These are phyloP conservation scores for Eupithecia subumbrata DNA, from an alignment of 2,888 invertebrate species.

Conservation along the genomic window DNA sequence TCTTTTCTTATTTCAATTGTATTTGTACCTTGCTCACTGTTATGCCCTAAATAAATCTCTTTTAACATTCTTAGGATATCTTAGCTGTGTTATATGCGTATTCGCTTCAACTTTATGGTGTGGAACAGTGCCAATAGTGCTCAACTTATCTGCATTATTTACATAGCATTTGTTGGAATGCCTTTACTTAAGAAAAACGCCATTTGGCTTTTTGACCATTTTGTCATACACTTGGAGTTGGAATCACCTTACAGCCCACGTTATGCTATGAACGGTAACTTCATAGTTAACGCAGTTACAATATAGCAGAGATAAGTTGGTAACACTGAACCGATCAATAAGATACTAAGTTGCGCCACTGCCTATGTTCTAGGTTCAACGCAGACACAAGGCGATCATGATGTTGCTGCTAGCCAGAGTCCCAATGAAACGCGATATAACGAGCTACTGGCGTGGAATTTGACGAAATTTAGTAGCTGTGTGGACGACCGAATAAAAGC, in stretches of 20 bases:
- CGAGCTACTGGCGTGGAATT: not conserved
- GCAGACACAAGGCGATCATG: constrained; percentile 11
- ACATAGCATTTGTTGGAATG: not conserved
- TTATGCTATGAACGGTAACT: not conserved
- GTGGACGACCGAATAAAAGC: not conserved
- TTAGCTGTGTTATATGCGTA: not conserved
- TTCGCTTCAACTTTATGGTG: not conserved
- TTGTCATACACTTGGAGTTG: not conserved
- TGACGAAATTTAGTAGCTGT: not conserved
- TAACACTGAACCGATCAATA: not conserved
- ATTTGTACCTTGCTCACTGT: not conserved
- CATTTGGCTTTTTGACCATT: not conserved
- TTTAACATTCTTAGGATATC: not conserved
- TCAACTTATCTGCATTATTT: constrained; percentile 1
- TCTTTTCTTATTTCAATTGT: not conserved
- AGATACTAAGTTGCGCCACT: constrained; percentile 27
- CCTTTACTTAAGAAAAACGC: not conserved
- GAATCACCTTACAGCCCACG: not conserved
- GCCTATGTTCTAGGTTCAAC: constrained; percentile 19
- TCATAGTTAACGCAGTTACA: not conserved
- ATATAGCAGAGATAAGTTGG: not conserved
- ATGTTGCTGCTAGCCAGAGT: not conserved
- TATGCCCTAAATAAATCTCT: not conserved
- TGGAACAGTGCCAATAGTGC: constrained; percentile 6
- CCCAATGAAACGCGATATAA: not conserved